These are phyloP conservation scores for Epirrhoe tristata DNA, from an alignment of 2,888 invertebrate genomes.

Conservation along the genomic window DNA sequence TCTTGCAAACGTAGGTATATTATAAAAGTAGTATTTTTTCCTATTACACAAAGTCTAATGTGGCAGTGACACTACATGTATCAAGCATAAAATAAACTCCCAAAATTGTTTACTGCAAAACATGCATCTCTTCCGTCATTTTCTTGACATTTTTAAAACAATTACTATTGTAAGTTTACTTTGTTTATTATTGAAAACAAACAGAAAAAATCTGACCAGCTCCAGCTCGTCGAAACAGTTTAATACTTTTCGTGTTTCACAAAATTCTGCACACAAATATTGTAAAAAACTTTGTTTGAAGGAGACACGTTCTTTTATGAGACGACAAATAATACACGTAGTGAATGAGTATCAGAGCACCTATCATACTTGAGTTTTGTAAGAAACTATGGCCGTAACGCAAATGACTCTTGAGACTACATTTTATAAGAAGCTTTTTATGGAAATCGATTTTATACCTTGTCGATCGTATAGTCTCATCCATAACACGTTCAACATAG, in stretches of 20 bases:
- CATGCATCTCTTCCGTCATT: neutral
- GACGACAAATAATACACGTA: constrained; percentile 22
- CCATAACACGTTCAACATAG: no score
- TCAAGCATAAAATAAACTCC: no score
- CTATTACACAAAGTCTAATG: no score
- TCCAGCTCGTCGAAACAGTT: constrained; percentile 4
- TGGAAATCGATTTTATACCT: no score
- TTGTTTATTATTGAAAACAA: neutral
- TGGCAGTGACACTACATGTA: no score
- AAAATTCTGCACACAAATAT: constrained; percentile 13
- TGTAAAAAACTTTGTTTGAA: constrained; percentile 10
- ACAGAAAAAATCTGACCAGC: neutral
- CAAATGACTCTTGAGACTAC: no score
- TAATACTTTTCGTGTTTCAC: constrained; percentile 16
- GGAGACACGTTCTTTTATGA: constrained; percentile 17
- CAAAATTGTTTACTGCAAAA: neutral
- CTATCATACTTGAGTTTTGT: constrained; percentile 51
- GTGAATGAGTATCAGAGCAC: constrained; percentile 49
- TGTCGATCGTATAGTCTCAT: no score
- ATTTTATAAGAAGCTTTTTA: no score
- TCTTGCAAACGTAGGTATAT: no score
- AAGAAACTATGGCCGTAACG: neutral
- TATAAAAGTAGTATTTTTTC: no score
- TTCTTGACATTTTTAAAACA: neutral
- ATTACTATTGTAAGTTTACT: neutral